phyloP scores from a whole-genome alignment of 2,888 invertebrate genomes.

The Lamproptera curius region DNA sequence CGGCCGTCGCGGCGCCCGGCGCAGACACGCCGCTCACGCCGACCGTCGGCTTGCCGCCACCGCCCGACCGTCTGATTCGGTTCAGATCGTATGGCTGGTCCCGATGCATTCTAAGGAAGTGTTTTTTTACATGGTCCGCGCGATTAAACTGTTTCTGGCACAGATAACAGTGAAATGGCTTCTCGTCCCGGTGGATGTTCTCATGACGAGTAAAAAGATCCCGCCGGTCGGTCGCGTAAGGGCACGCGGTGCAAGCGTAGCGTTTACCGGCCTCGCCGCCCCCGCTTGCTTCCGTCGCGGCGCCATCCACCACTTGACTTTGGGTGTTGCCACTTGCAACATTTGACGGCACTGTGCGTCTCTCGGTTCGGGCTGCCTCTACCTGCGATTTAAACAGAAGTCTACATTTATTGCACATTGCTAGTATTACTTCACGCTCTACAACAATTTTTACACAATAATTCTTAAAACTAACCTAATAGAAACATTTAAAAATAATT shows the following conservation, averaged over 20 bases:
- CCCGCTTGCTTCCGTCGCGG: constrained; percentile 28
- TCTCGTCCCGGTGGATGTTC: constrained; percentile 95
- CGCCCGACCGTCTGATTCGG: constrained; percentile 83
- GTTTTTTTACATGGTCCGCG: constrained; percentile 96
- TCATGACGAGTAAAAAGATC: constrained; percentile 95
- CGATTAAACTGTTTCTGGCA: constrained; percentile 96
- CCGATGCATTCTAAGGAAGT: constrained; percentile 94
- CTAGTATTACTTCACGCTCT: too few species aligned
- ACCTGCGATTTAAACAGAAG: too few species aligned
- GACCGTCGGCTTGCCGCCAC: constrained; percentile 76
- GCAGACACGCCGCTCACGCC: constrained; percentile 74
- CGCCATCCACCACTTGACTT: constrained; percentile 17
- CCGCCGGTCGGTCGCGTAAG: constrained; percentile 93
- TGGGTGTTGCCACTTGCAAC: constrained; percentile 26
- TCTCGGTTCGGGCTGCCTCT: constrained; percentile 49
- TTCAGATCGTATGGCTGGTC: constrained; percentile 93
- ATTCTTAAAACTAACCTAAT: too few species aligned
- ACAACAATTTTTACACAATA: too few species aligned
- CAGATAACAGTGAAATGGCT: constrained; percentile 95
- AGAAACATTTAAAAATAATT: too few species aligned
- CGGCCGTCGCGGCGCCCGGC: constrained; percentile 14
- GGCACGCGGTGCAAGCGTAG: constrained; percentile 92
- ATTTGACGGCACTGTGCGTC: constrained; percentile 33
- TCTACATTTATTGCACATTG: too few species aligned
- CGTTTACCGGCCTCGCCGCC: constrained; percentile 74